Evolutionary conservation across 1,140 invertebrate genomes (phyloP).

Genomic region (Cotesia glomerata): DNA sequence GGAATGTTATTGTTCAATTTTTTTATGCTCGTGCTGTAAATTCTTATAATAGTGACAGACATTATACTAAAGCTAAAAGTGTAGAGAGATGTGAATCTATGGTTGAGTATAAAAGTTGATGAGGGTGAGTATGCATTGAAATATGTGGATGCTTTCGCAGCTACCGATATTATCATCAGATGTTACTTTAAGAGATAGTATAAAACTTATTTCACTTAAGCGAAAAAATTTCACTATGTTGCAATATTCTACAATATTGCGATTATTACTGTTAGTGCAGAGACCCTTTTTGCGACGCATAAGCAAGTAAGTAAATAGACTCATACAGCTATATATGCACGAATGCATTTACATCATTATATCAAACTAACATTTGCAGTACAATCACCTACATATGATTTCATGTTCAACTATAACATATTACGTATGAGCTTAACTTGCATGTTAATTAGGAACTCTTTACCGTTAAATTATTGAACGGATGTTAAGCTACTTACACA

Average conservation of each 20-base stretch:
- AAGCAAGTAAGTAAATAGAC: not conserved
- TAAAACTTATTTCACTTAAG: not conserved
- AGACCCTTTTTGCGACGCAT: no score
- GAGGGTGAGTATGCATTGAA: not conserved
- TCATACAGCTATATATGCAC: not conserved
- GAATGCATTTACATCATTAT: constrained; percentile 14
- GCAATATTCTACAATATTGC: not conserved
- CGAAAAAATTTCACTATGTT: constrained; percentile 24
- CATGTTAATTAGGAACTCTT: not conserved
- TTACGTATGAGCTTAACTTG: not conserved
- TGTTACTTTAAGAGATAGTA: not conserved
- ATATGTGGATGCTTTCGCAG: not conserved
- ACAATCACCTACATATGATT: constrained; percentile 7
- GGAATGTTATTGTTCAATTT: constrained; percentile 24
- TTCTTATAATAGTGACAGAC: constrained; percentile 16
- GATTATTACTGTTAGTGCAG: not conserved
- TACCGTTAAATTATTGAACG: not conserved
- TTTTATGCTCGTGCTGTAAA: constrained; percentile 24
- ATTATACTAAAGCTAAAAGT: not conserved
- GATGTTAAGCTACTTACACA: constrained; percentile 1
- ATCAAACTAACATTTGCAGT: constrained; percentile 1
- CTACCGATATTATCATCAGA: not conserved
- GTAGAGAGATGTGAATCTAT: not conserved
- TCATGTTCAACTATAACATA: not conserved
- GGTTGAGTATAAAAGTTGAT: not conserved